phyloP scores from a whole-genome alignment of 2,888 invertebrate genomes.

The Ischnus inquisitorius region DNA sequence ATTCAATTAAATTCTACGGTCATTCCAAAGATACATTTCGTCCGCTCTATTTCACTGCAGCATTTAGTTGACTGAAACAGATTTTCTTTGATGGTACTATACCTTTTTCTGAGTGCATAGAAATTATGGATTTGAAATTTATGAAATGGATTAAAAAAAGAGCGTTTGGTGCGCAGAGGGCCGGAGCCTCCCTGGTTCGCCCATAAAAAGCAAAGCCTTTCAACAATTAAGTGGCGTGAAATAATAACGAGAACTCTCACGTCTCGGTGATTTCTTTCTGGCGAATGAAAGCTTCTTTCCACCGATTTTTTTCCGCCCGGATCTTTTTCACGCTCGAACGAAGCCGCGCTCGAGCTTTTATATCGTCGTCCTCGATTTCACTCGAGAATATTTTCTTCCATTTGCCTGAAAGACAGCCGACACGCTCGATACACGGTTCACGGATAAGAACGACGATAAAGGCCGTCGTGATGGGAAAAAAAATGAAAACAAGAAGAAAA shows the following conservation, averaged over 20 bases:
- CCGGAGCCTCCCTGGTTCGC: too few relatives aligned
- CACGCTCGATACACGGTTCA: background rate
- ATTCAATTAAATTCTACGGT: too few relatives aligned
- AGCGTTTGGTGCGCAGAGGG: too few relatives aligned
- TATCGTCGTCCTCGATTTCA: slow-evolving; percentile 35
- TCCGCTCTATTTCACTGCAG: too few relatives aligned
- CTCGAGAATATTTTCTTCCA: background rate
- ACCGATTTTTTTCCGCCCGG: slow-evolving; percentile 68
- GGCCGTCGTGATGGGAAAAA: background rate
- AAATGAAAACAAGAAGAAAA: background rate
- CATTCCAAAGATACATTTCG: too few relatives aligned
- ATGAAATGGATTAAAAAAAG: too few relatives aligned
- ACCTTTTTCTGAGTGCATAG: too few relatives aligned
- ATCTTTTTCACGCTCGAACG: slow-evolving; percentile 54
- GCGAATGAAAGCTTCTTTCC: slow-evolving; percentile 69
- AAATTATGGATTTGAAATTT: too few relatives aligned
- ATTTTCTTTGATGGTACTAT: too few relatives aligned
- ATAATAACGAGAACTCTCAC: slow-evolving; percentile 35
- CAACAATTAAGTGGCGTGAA: background rate
- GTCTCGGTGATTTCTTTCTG: slow-evolving; percentile 61
- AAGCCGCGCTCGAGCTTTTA: slow-evolving; percentile 51
- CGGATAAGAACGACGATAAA: background rate
- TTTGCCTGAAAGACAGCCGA: slow-evolving; percentile 12
- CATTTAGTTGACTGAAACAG: too few relatives aligned
- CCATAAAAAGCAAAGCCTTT: too few relatives aligned